Base-by-base conservation (phyloP, 2,113 vertebrate species). In the Pagrus major region DNA sequence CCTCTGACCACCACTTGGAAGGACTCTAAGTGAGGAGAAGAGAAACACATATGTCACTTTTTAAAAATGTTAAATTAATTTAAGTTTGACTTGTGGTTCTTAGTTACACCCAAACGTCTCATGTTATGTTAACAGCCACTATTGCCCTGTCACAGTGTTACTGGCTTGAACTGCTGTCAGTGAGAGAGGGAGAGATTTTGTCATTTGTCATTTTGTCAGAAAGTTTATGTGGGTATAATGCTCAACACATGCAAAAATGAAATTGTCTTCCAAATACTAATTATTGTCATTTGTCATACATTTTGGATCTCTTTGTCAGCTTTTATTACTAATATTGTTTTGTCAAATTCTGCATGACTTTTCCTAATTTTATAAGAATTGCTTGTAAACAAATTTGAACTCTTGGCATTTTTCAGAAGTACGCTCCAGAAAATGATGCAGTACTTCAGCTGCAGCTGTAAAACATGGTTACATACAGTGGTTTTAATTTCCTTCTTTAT, bases 1-100 rank as follows among this genome's bases (percentile, higher is more conserved):
- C 98, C 98, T 78, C 94, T 95, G 70, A 99, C 97, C 0, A 99
- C 98, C 0, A 99, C 98, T 93, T 99, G 96, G 76, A 99, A 99
- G 0, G 96, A 94, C 80, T 98, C 98, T 99, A 92, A 56, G n/a
- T 4, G n/a, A 71, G 14, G 49, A 81, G 16, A 71, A 55, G 41
- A 14, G 29, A 76, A 61, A 21, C 29, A 74, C 33, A 69, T 21
- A 61, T n/a, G 18, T 56, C 42, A 80, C 5, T 1, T 23, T 1
- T 23, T 46, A 76, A 37, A 14, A 56, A 39, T 20, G 41, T 2
- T 31, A 58, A 5, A 39, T 51, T 14, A 15, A 2, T 0, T 20
- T 71, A 8, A 42, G 4, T n/a, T 18, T 49, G n/a, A 14, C 46
- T 61, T 54, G 0, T 46, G 25, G 1, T 64, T 56, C 5, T 37